Evolutionary conservation across 2,888 invertebrate species (phyloP), one percentile per base, ranked within the genome.

Genomic region (Drosophila pullipes): DNA sequence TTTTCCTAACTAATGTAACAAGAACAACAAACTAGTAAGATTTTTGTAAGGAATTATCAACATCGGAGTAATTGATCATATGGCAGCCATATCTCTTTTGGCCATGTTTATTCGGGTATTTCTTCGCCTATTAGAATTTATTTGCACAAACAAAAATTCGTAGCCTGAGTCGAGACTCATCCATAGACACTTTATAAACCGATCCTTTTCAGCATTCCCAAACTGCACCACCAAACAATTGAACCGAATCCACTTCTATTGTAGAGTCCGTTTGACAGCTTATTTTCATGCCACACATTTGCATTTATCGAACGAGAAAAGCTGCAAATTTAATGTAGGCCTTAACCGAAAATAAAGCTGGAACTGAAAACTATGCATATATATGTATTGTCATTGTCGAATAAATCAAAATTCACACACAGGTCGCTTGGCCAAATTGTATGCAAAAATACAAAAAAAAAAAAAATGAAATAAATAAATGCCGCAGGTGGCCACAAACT

Each of bases 401-500:
- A 85, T 83, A 89, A 85, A 89, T 85, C 85, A 89, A 87, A 85
- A 81, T 76, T 79, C 78, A 65, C 81, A 76, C 74, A 83, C 81
- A 60, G 49, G 41, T 39, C 69, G 70, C 64, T 61, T 76, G 49
- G 47, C 37, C 66, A 37, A 65, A 89, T 85, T 90, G 86, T 90
- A 90, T 86, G 90, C 85, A 90, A 89, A 89, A 87, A 80, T 58
- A 37, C n/a, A 67, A 16, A 30, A 63, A 37, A 67, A 67, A 61
- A 57, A 69, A 53, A 58, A 65, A 47, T 41, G 68, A 53, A 62
- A 53, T 53, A 44, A 62, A 80, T 79, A 81, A 82, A 81, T 88
- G 67, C 74, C 79, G 89, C 90, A 90, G 90, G 89, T 90, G 90
- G 87, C 83, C 83, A 60, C 78, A 82, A 79, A 66, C 77, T 76